A percentile compares a stretch with the other conserved stretches of the same genome.
These are phyloP conservation scores for Dermochelys coriacea DNA, from an alignment of 2,797 vertebrate genomes.

Conservation along the genomic window DNA sequence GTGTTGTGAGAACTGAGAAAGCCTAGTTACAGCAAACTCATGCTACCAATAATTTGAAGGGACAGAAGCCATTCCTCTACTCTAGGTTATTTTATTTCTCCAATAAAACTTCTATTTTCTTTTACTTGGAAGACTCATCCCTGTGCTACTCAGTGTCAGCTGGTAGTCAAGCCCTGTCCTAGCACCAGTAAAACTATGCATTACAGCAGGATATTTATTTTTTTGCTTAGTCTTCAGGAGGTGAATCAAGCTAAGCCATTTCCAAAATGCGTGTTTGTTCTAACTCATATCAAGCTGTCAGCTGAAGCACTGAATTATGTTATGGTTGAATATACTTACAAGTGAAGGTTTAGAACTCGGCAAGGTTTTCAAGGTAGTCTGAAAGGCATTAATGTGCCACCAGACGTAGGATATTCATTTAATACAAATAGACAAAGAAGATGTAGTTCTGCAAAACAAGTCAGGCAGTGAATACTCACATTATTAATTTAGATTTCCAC, in stretches of 20 bases:
- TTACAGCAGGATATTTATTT: neutral
- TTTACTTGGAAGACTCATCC: constrained; percentile 15
- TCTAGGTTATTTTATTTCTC: constrained; percentile 56
- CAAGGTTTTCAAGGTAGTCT: neutral
- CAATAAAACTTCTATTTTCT: constrained; percentile 61
- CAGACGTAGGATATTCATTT: neutral
- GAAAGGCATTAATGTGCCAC: neutral
- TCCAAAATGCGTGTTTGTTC: constrained; percentile 12
- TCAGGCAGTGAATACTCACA: neutral
- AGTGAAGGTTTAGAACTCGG: neutral
- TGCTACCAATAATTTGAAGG: constrained; percentile 67
- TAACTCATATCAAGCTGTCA: constrained; percentile 3
- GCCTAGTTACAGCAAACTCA: constrained; percentile 2
- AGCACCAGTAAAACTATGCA: neutral
- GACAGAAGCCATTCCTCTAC: constrained; percentile 77
- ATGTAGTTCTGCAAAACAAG: neutral
- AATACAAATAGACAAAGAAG: neutral
- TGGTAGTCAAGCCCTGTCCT: constrained; percentile 43
- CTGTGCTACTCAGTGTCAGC: constrained; percentile 35
- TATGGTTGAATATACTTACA: neutral
- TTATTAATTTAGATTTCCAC: neutral
- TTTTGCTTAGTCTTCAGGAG: neutral
- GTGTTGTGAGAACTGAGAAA: constrained; percentile 39
- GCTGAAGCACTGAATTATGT: neutral
- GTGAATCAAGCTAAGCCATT: constrained; percentile 19